Conservation (phyloP, 2,113 vertebrate genomes). For the Callopanchax toddi region DNA sequence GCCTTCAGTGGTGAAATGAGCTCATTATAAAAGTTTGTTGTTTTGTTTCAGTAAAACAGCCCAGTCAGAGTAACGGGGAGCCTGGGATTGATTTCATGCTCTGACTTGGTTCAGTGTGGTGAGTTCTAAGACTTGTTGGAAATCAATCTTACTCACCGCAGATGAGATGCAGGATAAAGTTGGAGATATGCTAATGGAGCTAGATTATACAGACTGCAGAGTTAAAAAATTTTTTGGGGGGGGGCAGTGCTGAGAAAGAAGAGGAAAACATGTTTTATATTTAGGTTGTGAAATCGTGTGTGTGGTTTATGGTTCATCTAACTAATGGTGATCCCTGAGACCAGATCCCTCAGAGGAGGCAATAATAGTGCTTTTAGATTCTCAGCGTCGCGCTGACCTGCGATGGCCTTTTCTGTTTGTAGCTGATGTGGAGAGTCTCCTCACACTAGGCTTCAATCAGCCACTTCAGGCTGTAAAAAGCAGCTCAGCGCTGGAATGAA, state of each 20-base stretch:
- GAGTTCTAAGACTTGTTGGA: slow-evolving; percentile 11
- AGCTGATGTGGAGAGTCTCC: slow-evolving; percentile 8
- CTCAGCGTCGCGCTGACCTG: slow-evolving; percentile 23
- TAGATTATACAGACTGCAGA: background rate
- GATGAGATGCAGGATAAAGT: slow-evolving; percentile 9
- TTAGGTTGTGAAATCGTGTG: slow-evolving; percentile 10
- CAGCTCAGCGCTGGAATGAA: background rate
- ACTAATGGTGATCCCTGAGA: background rate
- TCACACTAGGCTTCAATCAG: slow-evolving; percentile 6
- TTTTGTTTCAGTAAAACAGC: slow-evolving; percentile 1
- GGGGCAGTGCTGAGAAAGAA: background rate
- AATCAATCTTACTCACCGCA: slow-evolving; percentile 3
- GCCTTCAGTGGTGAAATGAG: slow-evolving; percentile 2
- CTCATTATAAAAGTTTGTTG: background rate
- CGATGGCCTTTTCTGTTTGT: background rate
- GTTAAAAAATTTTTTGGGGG: background rate
- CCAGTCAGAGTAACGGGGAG: background rate
- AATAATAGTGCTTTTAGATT: slow-evolving; percentile 35
- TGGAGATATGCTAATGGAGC: slow-evolving; percentile 4
- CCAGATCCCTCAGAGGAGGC: background rate
- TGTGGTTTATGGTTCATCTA: slow-evolving; percentile 1
- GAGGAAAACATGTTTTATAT: background rate
- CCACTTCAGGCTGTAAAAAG: slow-evolving; percentile 15
- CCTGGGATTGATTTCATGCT: slow-evolving; percentile 4
- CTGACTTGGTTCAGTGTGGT: slow-evolving; percentile 11